Base-by-base conservation (phyloP, 2,888 invertebrate species). In the Cyclophora punctaria region DNA sequence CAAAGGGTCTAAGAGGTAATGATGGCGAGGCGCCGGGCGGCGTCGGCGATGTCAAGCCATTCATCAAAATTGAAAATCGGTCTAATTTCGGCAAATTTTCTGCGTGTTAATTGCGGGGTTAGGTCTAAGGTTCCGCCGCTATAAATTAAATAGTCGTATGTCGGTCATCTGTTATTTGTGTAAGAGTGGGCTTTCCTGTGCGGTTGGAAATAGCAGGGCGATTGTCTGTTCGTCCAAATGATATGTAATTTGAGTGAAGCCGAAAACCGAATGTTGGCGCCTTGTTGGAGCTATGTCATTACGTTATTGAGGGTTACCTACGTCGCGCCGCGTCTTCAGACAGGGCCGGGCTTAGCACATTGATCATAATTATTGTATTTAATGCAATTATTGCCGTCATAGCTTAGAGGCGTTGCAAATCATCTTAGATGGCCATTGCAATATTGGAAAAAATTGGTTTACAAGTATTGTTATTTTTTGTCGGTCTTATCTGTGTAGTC, bases 211-310 rank as follows among this genome's bases (percentile, higher is more conserved):
- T 71, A 66, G 72, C 67, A 62, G 60, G 59, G 56, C 67, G 75
- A 78, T 78, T 73, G 77, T 73, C 73, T 66, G 72, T 69, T 72
- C 78, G 73, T 68, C 69, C 70, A 85, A 86, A 86, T 86, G 80
- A 82, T 67, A 83, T 80, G 74, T 83, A 75, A 80, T 82, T 80
- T 76, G 66, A 66, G 45, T 62, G 65, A 69, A 73, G 72, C 72
- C 75, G 70, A 78, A 76, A 77, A 77, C 69, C 70, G 71, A 76
- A 66, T 70, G 76, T 83, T 81, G 87, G 87, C 87, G 87, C 87
- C 87, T 84, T 64, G 75, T 84, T 82, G 73, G 68, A 62, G 60
- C 71, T 61, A 64, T 67, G 62, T 80, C 74, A 80, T 85, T 83
- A 82, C 69, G 61, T 73, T 78, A 80, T 79, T 78, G 80, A 72